A percentile compares a stretch with the other conserved stretches of the same genome.
Conservation (phyloP, 1,140 invertebrate species). For the Piezodorus guildinii region DNA sequence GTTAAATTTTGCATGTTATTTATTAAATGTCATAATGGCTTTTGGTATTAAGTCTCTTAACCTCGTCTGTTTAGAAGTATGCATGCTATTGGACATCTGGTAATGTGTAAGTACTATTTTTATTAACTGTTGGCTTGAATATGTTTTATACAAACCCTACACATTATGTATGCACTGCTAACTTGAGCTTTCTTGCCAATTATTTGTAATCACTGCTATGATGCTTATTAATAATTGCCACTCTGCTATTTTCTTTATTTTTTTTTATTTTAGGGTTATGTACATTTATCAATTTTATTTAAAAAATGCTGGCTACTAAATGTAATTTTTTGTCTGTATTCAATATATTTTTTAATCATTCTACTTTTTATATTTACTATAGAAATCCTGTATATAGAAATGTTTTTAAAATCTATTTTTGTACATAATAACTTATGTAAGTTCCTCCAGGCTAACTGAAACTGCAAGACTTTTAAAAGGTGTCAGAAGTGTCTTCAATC, state of each 20-base stretch:
- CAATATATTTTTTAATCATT: too few species aligned
- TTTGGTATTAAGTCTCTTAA: slow-evolving; percentile 3
- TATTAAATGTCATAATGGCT: slow-evolving; percentile 5
- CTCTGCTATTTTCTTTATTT: too few species aligned
- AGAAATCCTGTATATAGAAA: too few species aligned
- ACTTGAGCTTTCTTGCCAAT: too few species aligned
- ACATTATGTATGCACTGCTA: not conserved
- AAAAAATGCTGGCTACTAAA: too few species aligned
- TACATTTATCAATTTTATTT: too few species aligned
- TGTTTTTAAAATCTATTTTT: not conserved
- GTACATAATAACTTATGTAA: slow-evolving; percentile 15
- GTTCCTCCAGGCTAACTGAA: slow-evolving; percentile 74
- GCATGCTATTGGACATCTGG: slow-evolving; percentile 73
- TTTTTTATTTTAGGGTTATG: too few species aligned
- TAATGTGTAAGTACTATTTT: slow-evolving; percentile 65
- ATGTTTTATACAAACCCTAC: not conserved
- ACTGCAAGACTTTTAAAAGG: slow-evolving; percentile 86
- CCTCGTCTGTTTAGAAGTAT: slow-evolving; percentile 34
- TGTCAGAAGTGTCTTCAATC: slow-evolving; percentile 79
- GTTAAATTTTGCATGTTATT: slow-evolving; percentile 8
- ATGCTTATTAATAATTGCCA: too few species aligned
- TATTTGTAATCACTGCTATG: too few species aligned
- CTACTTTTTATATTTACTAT: too few species aligned
- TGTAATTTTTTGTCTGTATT: too few species aligned
- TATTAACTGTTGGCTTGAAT: not conserved